Conservation (phyloP, 2,113 vertebrate genomes). For the Notothenia rossii region DNA sequence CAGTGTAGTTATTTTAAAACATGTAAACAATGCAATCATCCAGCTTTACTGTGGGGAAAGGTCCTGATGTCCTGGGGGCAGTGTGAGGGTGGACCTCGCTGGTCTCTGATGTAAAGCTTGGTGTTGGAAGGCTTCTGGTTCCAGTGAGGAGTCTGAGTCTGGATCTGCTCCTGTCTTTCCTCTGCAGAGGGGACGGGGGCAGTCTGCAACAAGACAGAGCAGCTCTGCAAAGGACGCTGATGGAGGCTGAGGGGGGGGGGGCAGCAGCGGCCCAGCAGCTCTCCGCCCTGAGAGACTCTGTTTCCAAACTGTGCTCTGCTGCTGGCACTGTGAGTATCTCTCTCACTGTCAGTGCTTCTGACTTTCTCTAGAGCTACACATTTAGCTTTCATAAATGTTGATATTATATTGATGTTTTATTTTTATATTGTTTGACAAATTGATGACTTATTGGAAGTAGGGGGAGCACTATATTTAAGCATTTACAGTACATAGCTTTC, state of each 20-base stretch:
- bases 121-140: too few relatives aligned
- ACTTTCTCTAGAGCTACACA: too few relatives aligned
- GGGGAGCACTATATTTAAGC: too few relatives aligned
- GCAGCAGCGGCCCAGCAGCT: constrained; percentile 90
- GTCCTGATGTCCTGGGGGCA: not conserved
- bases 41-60: not conserved
- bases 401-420: too few relatives aligned
- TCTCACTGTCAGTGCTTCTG: too few relatives aligned
- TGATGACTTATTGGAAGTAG: too few relatives aligned
- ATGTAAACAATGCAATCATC: not conserved
- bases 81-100: too few relatives aligned
- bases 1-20: not conserved
- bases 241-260: constrained; percentile 89
- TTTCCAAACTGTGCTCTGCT: constrained; percentile 79
- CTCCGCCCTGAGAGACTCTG: constrained; percentile 85
- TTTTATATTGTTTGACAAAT: too few relatives aligned
- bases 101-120: too few relatives aligned
- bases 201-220: constrained; percentile 86
- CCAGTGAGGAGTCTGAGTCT: too few relatives aligned
- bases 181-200: constrained; percentile 83
- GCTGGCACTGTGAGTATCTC: constrained; percentile 45
- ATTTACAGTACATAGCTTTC: too few relatives aligned
- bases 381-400: too few relatives aligned
- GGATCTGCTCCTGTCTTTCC: not conserved
- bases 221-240: constrained; percentile 88